These are phyloP conservation scores for Coilia nasus DNA, from an alignment of 2,797 vertebrate species.

Conservation along the genomic window DNA sequence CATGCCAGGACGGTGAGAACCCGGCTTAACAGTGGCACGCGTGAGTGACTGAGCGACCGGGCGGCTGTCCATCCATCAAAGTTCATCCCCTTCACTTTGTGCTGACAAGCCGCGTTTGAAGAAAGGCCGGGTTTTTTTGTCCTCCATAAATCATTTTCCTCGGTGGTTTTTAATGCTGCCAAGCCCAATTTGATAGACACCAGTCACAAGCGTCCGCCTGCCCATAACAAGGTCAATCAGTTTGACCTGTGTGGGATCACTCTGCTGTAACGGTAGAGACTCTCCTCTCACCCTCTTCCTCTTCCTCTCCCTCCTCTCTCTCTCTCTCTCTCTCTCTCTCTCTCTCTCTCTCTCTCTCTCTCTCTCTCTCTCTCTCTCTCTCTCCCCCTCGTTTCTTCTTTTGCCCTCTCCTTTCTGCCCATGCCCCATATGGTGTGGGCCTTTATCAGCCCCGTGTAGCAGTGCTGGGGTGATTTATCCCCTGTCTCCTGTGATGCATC, in stretches of 20 bases:
- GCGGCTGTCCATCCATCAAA: background rate
- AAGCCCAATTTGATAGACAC: conserved; percentile 16
- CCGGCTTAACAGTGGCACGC: too few species aligned
- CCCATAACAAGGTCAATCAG: conserved; percentile 26
- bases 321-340: background rate
- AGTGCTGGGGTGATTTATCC: conserved; percentile 50
- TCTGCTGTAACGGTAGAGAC: background rate
- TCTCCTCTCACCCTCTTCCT: conserved; percentile 11
- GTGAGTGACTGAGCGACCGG: background rate
- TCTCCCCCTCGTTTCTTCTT: background rate
- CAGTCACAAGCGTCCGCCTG: background rate
- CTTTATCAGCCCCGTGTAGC: conserved; percentile 42
- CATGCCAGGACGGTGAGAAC: too few species aligned
- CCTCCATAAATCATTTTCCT: conserved; percentile 23
- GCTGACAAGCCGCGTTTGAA: conserved; percentile 1
- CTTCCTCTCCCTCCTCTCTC: background rate
- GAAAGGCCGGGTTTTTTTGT: conserved; percentile 16
- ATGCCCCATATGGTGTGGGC: conserved; percentile 38
- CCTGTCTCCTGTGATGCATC: conserved; percentile 44
- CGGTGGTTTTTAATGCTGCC: conserved; percentile 18
- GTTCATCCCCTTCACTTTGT: conserved; percentile 1
- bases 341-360: background rate
- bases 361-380: background rate
- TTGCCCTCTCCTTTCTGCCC: background rate
- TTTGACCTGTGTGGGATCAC: conserved; percentile 21